A percentile compares a stretch with the other conserved stretches of the same genome.
Evolutionary conservation across 2,888 invertebrate species (phyloP).

Genomic region (Coleophora flavipennella): DNA sequence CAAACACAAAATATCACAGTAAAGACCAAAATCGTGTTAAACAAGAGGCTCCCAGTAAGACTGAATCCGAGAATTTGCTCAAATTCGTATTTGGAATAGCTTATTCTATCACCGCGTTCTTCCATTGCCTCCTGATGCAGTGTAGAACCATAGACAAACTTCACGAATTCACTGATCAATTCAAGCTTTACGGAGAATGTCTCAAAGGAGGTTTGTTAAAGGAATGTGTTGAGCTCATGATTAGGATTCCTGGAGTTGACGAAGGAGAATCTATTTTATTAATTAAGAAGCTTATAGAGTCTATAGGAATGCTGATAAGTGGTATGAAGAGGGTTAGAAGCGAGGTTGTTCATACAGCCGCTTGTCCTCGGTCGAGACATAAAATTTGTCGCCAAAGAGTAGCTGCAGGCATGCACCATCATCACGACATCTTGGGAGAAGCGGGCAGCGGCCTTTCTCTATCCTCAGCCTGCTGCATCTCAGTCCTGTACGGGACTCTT

Average conservation of each 20-base stretch:
- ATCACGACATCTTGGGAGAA: conserved; percentile 71
- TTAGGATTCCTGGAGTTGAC: conserved; percentile 59
- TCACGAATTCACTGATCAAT: conserved; percentile 72
- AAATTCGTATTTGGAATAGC: conserved; percentile 74
- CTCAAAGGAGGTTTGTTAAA: conserved; percentile 71
- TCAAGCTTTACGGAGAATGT: conserved; percentile 73
- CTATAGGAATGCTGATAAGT: conserved; percentile 67
- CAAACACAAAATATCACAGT: conserved; percentile 30
- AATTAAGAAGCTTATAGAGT: conserved; percentile 69
- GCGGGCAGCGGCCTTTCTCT: conserved; percentile 47
- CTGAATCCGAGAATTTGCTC: conserved; percentile 66
- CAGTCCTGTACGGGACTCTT: conserved; percentile 69
- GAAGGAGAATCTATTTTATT: conserved; percentile 45
- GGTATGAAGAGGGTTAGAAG: conserved; percentile 72
- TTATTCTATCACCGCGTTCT: conserved; percentile 72
- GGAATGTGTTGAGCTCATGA: conserved; percentile 68
- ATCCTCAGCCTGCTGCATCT: conserved; percentile 68
- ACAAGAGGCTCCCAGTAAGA: conserved; percentile 29
- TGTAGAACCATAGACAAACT: conserved; percentile 66
- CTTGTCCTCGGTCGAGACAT: conserved; percentile 66
- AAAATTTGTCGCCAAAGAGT: conserved; percentile 58
- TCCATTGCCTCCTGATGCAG: conserved; percentile 72
- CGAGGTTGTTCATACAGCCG: conserved; percentile 68
- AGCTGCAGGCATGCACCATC: conserved; percentile 69
- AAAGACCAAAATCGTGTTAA: conserved; percentile 33